Percentiles rank a stretch among this genome's conserved stretches.
These are phyloP conservation scores for Molothrus ater DNA, from an alignment of 2,797 vertebrate species.

Conservation along the genomic window DNA sequence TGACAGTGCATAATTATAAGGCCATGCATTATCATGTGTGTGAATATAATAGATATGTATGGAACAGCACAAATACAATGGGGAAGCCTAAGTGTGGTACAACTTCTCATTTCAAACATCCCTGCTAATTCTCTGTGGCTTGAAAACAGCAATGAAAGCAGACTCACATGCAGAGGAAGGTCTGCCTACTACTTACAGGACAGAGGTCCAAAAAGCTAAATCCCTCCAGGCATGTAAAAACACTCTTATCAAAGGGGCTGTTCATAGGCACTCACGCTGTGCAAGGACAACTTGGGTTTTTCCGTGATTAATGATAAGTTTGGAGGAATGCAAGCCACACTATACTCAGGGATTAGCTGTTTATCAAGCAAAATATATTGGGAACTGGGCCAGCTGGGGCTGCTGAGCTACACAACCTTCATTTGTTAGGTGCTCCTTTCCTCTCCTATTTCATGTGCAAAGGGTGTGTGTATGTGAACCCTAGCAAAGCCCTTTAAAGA, in stretches of 20 bases:
- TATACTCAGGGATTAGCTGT: slow-evolving; percentile 49
- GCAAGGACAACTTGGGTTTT: slow-evolving; percentile 39
- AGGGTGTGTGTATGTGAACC: not conserved
- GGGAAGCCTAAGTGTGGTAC: not conserved
- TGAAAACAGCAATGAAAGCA: slow-evolving; percentile 41
- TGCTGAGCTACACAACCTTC: slow-evolving; percentile 37
- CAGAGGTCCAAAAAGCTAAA: slow-evolving; percentile 64
- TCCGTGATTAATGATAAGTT: slow-evolving; percentile 63
- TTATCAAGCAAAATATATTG: slow-evolving; percentile 64
- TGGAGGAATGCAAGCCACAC: slow-evolving; percentile 47
- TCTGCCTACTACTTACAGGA: slow-evolving; percentile 15
- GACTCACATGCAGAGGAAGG: slow-evolving; percentile 39
- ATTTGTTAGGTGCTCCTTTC: slow-evolving; percentile 28
- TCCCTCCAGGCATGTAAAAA: slow-evolving; percentile 70
- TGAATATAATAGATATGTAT: not conserved
- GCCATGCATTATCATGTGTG: not conserved
- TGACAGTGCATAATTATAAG: not conserved
- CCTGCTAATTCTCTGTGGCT: not conserved
- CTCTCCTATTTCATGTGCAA: slow-evolving; percentile 23
- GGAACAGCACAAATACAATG: slow-evolving; percentile 7
- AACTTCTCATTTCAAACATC: not conserved
- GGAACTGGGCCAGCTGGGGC: slow-evolving; percentile 33
- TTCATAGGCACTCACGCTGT: slow-evolving; percentile 46
- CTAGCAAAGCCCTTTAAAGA: slow-evolving; percentile 18
- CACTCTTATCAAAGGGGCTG: slow-evolving; percentile 68